Conservation (phyloP, 2,888 invertebrate species). For the Drosophila aldrichi region DNA sequence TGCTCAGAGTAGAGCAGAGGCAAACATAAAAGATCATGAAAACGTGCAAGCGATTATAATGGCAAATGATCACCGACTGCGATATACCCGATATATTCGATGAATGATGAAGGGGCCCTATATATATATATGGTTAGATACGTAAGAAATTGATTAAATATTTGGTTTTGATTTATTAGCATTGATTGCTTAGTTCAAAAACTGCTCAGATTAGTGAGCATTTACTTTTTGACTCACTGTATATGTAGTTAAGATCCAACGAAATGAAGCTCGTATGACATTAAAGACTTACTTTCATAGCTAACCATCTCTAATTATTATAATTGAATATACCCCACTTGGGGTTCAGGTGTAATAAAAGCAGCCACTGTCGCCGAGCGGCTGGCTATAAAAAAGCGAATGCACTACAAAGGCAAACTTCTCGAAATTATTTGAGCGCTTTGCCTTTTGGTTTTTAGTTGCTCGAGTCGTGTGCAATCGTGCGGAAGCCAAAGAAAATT, state of each 20-base stretch:
- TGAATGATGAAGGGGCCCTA: background rate
- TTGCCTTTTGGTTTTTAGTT: conserved; percentile 61
- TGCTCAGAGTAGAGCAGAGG: conserved; percentile 14
- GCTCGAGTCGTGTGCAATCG: conserved; percentile 70
- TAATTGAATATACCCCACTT: conserved; percentile 21
- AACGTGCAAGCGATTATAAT: background rate
- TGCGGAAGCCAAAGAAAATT: conserved; percentile 62
- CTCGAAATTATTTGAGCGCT: conserved; percentile 69
- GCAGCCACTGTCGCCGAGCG: conserved; percentile 23
- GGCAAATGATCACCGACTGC: background rate
- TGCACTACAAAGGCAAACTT: conserved; percentile 72
- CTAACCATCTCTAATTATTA: background rate
- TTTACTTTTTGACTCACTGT: background rate
- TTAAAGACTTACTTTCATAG: background rate
- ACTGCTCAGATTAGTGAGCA: background rate
- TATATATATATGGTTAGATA: background rate
- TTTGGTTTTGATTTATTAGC: background rate
- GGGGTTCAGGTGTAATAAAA: background rate
- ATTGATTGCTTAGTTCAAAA: background rate
- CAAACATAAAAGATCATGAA: conserved; percentile 20
- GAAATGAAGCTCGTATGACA: background rate
- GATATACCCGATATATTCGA: conserved; percentile 18
- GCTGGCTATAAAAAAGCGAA: conserved; percentile 60
- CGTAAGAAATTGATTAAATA: background rate
- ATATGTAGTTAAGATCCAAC: too few species aligned